Evolutionary conservation across 2,888 invertebrate genomes (phyloP), one percentile per base, ranked within the genome.

Genomic region (Hesperia comma): DNA sequence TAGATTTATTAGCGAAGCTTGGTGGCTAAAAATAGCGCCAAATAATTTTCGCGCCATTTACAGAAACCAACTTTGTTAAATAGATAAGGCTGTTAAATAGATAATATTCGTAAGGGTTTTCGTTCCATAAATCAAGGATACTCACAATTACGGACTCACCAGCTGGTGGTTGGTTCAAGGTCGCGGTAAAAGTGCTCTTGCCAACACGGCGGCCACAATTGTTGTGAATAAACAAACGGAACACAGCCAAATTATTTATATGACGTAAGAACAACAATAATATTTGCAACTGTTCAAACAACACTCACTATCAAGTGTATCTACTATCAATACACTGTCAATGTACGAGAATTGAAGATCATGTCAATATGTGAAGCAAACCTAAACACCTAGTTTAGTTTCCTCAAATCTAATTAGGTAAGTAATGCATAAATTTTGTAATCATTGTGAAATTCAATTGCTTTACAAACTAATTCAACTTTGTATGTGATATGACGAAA

Each of bases 91-190:
- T n/a, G n/a, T n/a, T n/a, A n/a, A 32, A 26, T 8, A 26, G 43
- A 43, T n/a, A n/a, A 32, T 41, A 12, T 12, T 7, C 41, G 17
- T 2, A 49, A 14, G 26, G 63, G 61, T 72, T 68, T 73, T 70
- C 14, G 40, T 53, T 69, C 68, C 46, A 72, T 61, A 71, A 37
- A 33, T 21, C 63, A 74, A 75, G 73, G 74, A 73, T 77, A 82
- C 84, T 85, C 72, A 86, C 80, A 82, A 84, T 85, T 72, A 85
- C 79, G 72, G 49, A 17, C 26, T 32, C 71, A 87, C 86, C 90
- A 91, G 91, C 90, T 91, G 90, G 84, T 86, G 67, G 57, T 68
- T 63, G 72, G 78, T 82, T 81, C 89, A 91, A 91, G 91, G 91
- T 87, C 85, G 79, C 71, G 73, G 73, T 68, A 73, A 72, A 74